Conservation (phyloP, 2,113 vertebrate species). For the Centropus unirufus region DNA sequence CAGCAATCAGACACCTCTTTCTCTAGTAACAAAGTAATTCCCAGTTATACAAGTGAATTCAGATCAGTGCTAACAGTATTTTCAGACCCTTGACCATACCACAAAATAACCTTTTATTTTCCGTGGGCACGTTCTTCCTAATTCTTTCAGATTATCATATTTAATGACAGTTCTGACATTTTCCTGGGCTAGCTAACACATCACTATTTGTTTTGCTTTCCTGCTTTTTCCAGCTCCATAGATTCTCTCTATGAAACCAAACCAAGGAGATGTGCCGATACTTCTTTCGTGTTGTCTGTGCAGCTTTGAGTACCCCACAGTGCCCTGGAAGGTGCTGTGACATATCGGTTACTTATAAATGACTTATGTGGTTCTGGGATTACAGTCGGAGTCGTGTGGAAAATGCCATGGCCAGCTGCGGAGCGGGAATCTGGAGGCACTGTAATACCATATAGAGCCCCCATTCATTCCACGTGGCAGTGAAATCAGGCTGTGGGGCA, state of each 20-base stretch:
- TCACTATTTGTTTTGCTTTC: neutral
- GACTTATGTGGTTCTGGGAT: constrained; percentile 35
- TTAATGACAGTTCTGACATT: neutral
- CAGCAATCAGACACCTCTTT: constrained; percentile 32
- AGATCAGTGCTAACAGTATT: neutral
- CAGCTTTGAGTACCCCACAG: neutral
- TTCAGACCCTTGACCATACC: neutral
- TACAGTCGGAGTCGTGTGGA: constrained; percentile 30
- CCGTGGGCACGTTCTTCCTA: neutral
- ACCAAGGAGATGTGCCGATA: neutral
- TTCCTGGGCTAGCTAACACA: neutral
- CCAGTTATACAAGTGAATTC: neutral
- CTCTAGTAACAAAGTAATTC: constrained; percentile 11
- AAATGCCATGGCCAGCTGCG: neutral
- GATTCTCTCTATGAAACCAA: neutral
- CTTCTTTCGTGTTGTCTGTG: neutral
- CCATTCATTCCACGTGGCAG: neutral
- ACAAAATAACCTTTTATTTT: neutral
- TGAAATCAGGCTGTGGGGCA: neutral
- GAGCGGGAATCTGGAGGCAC: neutral
- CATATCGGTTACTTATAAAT: constrained; percentile 36
- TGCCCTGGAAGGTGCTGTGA: neutral
- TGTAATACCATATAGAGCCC: neutral
- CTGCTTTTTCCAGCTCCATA: neutral
- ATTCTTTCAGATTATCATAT: neutral